Percentiles rank a stretch among this genome's conserved stretches.
Conservation (phyloP, 2,113 vertebrate genomes). For the Corythornis cristatus region DNA sequence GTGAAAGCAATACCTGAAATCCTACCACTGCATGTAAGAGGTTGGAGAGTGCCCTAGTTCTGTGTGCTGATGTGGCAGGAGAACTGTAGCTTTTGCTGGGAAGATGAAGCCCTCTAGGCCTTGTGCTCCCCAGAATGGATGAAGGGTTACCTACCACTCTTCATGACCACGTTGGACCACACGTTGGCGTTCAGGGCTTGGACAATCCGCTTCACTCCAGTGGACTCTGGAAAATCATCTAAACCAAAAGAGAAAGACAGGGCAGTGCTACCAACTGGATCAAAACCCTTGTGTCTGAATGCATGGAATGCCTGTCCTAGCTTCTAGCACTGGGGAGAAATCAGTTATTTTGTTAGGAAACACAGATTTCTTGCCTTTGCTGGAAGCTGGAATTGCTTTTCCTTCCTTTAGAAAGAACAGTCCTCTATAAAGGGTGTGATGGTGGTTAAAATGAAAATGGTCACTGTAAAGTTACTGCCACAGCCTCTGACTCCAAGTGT, state of each 20-base stretch:
- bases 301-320: background rate
- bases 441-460: background rate
- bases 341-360: background rate
- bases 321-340: fast-evolving
- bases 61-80: fast-evolving
- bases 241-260: background rate
- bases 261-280: background rate
- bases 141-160: conserved; percentile 80
- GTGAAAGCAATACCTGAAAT: background rate
- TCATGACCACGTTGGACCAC: conserved; percentile 96
- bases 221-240: conserved; percentile 99
- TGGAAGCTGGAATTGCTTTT: background rate
- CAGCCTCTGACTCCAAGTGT: background rate
- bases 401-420: background rate
- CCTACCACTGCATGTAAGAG: background rate
- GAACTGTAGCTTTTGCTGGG: background rate
- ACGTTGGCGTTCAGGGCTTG: conserved; percentile 97
- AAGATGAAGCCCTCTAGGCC: background rate
- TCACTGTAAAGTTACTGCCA: background rate
- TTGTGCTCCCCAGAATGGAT: background rate
- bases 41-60: background rate
- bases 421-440: background rate
- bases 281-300: fast-evolving
- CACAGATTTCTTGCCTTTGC: background rate
- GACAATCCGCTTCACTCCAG: conserved; percentile 91